Evolutionary conservation across 2,888 invertebrate species (phyloP).

Genomic region (Cryptocephalus primarius): DNA sequence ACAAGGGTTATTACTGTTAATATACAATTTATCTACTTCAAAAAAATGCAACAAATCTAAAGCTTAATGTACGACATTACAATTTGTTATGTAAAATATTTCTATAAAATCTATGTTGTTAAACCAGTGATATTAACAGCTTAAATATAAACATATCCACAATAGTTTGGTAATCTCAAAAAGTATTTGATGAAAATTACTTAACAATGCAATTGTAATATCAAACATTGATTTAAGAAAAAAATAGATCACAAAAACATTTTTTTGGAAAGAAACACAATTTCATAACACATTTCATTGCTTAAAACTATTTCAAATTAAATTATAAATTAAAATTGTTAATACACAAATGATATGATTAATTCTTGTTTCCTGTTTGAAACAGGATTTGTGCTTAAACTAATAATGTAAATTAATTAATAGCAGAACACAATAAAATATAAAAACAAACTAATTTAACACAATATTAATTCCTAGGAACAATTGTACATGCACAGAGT

Average conservation of each 20-base stretch:
- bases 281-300: neutral
- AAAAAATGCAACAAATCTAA: too few relatives aligned
- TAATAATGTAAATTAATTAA: conserved; percentile 14
- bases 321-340: conserved; percentile 15
- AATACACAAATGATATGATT: conserved; percentile 32
- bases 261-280: too few relatives aligned
- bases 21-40: neutral
- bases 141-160: too few relatives aligned
- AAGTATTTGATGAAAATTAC: too few relatives aligned
- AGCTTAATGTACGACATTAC: too few relatives aligned
- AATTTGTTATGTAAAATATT: too few relatives aligned
- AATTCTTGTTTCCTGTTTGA: conserved; percentile 30
- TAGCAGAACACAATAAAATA: conserved; percentile 10
- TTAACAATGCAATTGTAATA: too few relatives aligned
- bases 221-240: too few relatives aligned
- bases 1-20: conserved; percentile 7
- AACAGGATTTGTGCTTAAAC: conserved; percentile 12
- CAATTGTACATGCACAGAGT: neutral
- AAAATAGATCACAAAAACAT: too few relatives aligned
- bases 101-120: too few relatives aligned
- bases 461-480: conserved; percentile 5
- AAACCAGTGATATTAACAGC: too few relatives aligned
- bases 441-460: conserved; percentile 1
- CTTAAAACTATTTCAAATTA: conserved; percentile 11
- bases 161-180: too few relatives aligned